These are phyloP conservation scores for Gambusia affinis DNA, from an alignment of 2,113 vertebrate genomes.

Conservation along the genomic window DNA sequence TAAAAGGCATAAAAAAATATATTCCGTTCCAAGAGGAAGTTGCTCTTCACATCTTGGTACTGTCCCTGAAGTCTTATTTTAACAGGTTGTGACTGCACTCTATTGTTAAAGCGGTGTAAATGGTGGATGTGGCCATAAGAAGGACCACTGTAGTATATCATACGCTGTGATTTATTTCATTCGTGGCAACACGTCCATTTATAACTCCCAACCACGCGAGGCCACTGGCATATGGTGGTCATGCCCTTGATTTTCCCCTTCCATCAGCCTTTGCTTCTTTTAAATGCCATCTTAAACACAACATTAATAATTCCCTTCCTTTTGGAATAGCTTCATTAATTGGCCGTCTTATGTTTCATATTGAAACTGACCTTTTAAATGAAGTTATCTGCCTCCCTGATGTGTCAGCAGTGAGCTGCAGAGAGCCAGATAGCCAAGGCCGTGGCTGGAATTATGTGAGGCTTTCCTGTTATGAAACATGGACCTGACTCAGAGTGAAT, in stretches of 20 bases:
- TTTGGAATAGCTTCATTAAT: neutral
- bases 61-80: neutral
- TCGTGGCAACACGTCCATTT: slow-evolving; percentile 23
- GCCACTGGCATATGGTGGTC: neutral
- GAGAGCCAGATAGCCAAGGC: slow-evolving; percentile 12
- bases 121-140: slow-evolving; percentile 12
- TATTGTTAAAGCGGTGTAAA: slow-evolving; percentile 7
- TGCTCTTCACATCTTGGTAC: neutral
- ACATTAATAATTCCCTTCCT: neutral
- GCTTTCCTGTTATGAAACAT: slow-evolving; percentile 26
- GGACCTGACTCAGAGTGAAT: slow-evolving; percentile 30
- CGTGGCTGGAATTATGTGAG: neutral
- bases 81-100: slow-evolving; percentile 4
- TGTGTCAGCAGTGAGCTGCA: neutral
- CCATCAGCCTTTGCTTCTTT: slow-evolving; percentile 6
- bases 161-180: slow-evolving; percentile 29
- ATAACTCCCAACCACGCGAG: slow-evolving; percentile 39
- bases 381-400: neutral
- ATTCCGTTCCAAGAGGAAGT: neutral
- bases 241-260: slow-evolving; percentile 22
- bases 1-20: neutral
- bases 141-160: slow-evolving; percentile 33
- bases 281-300: slow-evolving; percentile 12
- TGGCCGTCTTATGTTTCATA: neutral
- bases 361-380: slow-evolving; percentile 22